Evolutionary conservation across 1,140 invertebrate species (phyloP).

Genomic region (Drosophila sucinea): DNA sequence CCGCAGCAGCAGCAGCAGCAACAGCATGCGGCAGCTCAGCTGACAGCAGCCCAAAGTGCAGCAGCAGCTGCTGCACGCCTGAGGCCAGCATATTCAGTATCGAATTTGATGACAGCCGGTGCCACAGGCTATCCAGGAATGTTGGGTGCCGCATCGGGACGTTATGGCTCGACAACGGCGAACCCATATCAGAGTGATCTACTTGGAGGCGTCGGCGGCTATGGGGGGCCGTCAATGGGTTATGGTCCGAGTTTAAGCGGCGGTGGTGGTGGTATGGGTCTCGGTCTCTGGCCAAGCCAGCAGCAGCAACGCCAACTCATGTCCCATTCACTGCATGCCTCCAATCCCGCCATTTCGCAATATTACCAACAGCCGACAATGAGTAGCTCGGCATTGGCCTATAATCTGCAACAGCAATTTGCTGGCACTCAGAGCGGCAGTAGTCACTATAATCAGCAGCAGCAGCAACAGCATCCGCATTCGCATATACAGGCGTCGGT

Average conservation of each 20-base stretch:
- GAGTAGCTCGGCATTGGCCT: conserved; percentile 51
- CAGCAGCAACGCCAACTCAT: conserved; percentile 73
- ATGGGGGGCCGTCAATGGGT: conserved; percentile 40
- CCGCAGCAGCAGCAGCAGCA: conserved; percentile 50
- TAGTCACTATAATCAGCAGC: conserved; percentile 42
- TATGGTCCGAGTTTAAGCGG: conserved; percentile 26
- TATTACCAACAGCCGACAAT: conserved; percentile 59
- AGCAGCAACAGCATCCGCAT: conserved; percentile 59
- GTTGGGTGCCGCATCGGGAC: background rate
- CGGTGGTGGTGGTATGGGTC: conserved; percentile 13
- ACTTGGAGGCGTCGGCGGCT: conserved; percentile 50
- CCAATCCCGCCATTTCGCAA: conserved; percentile 82
- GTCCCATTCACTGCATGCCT: conserved; percentile 80
- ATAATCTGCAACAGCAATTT: conserved; percentile 79
- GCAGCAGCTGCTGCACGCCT: conserved; percentile 69
- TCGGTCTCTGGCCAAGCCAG: conserved; percentile 19
- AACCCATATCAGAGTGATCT: conserved; percentile 17
- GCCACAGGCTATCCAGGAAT: conserved; percentile 47
- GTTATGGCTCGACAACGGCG: background rate
- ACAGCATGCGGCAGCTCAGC: conserved; percentile 29
- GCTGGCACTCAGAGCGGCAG: conserved; percentile 67
- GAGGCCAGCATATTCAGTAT: conserved; percentile 77
- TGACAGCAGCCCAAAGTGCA: conserved; percentile 65
- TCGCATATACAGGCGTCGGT: conserved; percentile 80
- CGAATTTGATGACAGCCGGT: conserved; percentile 51